Evolutionary conservation across 2,113 vertebrate genomes (phyloP).

Genomic region (Bos indicus): DNA sequence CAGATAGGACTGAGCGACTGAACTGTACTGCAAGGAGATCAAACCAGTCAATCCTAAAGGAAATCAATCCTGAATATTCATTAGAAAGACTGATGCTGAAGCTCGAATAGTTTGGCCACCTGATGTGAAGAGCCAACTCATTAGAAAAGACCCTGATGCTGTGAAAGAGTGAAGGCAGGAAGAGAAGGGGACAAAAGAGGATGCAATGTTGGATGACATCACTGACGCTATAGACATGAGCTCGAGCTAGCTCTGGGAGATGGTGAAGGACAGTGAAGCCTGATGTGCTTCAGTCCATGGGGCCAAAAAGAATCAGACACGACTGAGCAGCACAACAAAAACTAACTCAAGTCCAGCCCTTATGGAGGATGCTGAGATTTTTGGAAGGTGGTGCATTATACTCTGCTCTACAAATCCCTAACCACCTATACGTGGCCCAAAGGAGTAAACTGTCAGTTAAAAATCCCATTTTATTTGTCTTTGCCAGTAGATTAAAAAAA

Average conservation of each 20-base stretch:
- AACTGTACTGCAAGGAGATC: neutral
- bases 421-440: neutral
- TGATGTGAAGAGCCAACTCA: neutral
- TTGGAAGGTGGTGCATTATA: neutral
- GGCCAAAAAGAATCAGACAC: neutral
- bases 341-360: neutral
- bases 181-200: neutral
- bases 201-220: neutral
- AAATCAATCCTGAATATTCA: neutral
- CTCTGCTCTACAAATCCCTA: neutral
- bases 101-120: neutral
- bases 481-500: neutral
- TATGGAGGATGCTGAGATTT: neutral
- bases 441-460: neutral
- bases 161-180: neutral
- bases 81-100: neutral
- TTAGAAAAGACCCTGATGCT: neutral
- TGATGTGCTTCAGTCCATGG: neutral
- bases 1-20: no score
- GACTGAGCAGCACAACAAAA: neutral
- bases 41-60: neutral
- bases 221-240: neutral
- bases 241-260: rapidly evolving
- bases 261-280: neutral
- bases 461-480: neutral